Base-by-base conservation (phyloP, 1,140 invertebrate species). In the Bombus difficillimus region DNA sequence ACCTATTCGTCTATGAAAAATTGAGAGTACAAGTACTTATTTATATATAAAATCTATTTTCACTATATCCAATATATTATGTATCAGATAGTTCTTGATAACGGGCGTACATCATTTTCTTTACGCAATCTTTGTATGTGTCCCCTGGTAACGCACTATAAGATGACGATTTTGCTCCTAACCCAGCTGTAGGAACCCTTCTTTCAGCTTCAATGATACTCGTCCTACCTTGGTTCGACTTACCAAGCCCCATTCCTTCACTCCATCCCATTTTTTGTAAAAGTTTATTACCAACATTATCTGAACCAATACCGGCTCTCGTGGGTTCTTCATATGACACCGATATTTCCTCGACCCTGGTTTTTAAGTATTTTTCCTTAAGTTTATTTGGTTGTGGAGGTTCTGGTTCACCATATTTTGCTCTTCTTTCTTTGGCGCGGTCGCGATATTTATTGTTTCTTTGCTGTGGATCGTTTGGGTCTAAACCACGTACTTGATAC, bases 191-290 rank as follows among this genome's bases (percentile, higher is more conserved):
- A 87, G 96, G 96, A 74, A 96, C 96, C 85, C 97, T 96, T 83
- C 96, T 95, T 91, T 97, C 96, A 57, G 96, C 96, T 96, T 98
- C 97, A 86, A 99, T 98, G 74, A 99, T 98, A 73, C 97, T 98
- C 13, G 98, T 98, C 90, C 98, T 96, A n/a, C 99, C 99, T 95
- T 99, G 99, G 93, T 98, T 98, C 57, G 96, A 96, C 93, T 98
- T 98, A 9, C 99, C 99, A 22, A 99, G 95, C 0, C 99, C 99
- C 96, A 98, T 97, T 2, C 99, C 99, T 94, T 99, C 98, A 12
- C 97, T 98, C 99, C 99, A 99, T 1, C 99, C 99, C 99, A 99
- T 99, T 95, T 99, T 99, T 95, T 99, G 98, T 68, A 99, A 94
- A 90, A 99, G 96, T 94, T 98, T 98, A 95, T 97, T 99, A 3